Base-by-base conservation (phyloP, 2,888 invertebrate species). In the Meteorus cinctellus region DNA sequence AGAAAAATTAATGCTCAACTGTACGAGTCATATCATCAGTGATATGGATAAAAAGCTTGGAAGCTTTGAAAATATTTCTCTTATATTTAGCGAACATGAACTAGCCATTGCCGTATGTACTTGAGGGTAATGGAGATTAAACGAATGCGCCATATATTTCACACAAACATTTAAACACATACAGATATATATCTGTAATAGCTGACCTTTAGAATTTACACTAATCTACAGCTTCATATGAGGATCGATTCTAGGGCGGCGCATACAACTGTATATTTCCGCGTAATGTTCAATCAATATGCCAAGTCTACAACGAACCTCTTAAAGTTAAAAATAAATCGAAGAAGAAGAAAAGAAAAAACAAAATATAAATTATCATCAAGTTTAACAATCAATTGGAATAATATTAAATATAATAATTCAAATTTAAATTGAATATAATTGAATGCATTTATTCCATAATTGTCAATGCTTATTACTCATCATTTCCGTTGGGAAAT, bases 131-230 rank as follows among this genome's bases (percentile, higher is more conserved):
- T 55, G 19, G 19, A 10, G 19, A 55, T 55, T 19, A 55, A 55
- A 55, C 5, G 19, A 19, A 55, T 55, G n/a, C n/a, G 48, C n/a
- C 14, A 48, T 48, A 55, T 8, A 55, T 55, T 55, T 55, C 19
- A 19, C n/a, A 24, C 55, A 55, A 55, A 55, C n/a, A n/a, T 55
- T 55, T 24, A 31, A 31, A 31, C 27, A 31, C 14, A 6, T 34
- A 31, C 14, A 14, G n/a, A 34, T n/a, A 29, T n/a, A 34, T n/a
- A 34, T 63, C 4, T 63, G 27, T 1, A 63, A 34, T 14, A n/a
- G 51, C 59, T 74, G 68, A 74, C 74, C 74, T 74, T 74, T 74
- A 68, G 60, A 74, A 60, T 74, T 68, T 60, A 60, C 74, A 74
- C 41, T 68, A 74, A 68, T 74, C 48, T 59, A 48, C 67, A 74